phyloP scores from a whole-genome alignment of 2,797 vertebrate species.

The Cryptoprocta ferox region DNA sequence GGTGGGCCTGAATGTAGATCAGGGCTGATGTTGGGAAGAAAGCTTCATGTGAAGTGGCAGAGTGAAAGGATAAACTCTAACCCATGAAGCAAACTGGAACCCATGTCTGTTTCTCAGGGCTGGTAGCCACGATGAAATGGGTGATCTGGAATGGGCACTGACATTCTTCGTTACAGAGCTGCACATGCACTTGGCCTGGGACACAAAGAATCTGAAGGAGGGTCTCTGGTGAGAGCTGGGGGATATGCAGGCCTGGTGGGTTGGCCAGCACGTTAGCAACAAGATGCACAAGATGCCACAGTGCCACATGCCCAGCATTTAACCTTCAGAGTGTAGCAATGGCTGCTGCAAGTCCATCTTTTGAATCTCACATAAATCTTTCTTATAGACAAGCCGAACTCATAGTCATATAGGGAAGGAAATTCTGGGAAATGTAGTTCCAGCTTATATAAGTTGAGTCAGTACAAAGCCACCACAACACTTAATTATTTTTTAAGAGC shows the following conservation, averaged over 20 bases:
- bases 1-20: not conserved
- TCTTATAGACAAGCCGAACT: not conserved
- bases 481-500: not conserved
- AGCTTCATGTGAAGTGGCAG: not conserved
- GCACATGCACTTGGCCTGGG: not conserved
- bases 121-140: not conserved
- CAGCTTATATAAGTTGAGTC: not conserved
- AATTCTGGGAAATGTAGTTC: not conserved
- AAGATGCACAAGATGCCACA: not conserved
- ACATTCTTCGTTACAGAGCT: not conserved
- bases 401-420: not conserved
- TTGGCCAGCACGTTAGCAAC: not conserved
- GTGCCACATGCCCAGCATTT: fast-evolving
- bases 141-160: not conserved
- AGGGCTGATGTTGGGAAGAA: not conserved
- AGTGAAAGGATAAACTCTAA: not conserved
- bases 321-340: not conserved
- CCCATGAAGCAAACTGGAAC: not conserved
- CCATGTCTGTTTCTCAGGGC: not conserved
- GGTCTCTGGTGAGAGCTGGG: not conserved
- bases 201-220: not conserved
- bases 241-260: not conserved
- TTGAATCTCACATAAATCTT: not conserved
- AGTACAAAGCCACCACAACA: not conserved
- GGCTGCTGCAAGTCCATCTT: not conserved